These are phyloP conservation scores for Clavelina lepadiformis DNA, from an alignment of 23 tunicate species.

Conservation along the genomic window DNA sequence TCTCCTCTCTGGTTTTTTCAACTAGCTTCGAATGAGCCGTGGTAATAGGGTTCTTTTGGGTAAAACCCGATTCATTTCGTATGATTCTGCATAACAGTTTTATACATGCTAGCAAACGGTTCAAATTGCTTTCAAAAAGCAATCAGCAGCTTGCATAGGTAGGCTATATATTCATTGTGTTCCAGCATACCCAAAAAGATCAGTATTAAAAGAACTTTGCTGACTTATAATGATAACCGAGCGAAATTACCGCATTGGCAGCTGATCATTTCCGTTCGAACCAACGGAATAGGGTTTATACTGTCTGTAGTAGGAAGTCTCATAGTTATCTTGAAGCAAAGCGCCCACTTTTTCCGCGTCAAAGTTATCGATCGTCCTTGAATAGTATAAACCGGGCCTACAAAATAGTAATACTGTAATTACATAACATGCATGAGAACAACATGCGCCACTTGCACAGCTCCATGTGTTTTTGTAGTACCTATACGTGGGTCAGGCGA, in stretches of 20 bases:
- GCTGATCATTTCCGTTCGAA: constrained; percentile 53
- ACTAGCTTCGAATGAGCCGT: constrained; percentile 31
- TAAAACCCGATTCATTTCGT: constrained; percentile 41
- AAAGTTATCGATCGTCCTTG: constrained; percentile 20
- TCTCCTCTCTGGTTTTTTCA: constrained; percentile 20
- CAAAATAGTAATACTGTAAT: neutral
- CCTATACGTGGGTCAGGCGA: too few relatives aligned
- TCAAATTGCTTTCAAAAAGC: too few relatives aligned
- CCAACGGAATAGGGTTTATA: constrained; percentile 30
- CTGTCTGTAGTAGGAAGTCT: constrained; percentile 19
- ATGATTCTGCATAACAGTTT: constrained; percentile 13
- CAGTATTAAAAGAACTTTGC: neutral
- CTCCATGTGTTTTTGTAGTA: too few relatives aligned
- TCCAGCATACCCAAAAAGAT: too few relatives aligned
- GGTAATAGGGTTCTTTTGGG: constrained; percentile 32
- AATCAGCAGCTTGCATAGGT: too few relatives aligned
- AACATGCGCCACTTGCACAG: neutral
- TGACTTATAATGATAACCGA: neutral
- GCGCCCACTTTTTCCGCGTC: constrained; percentile 45
- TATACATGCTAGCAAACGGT: too few relatives aligned
- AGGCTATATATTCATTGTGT: too few relatives aligned
- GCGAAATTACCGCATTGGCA: constrained; percentile 32
- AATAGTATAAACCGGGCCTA: constrained; percentile 60
- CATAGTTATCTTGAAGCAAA: constrained; percentile 43
- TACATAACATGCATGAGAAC: neutral